Evolutionary conservation across 2,113 vertebrate species (phyloP).

Genomic region (Damaliscus lunatus): DNA sequence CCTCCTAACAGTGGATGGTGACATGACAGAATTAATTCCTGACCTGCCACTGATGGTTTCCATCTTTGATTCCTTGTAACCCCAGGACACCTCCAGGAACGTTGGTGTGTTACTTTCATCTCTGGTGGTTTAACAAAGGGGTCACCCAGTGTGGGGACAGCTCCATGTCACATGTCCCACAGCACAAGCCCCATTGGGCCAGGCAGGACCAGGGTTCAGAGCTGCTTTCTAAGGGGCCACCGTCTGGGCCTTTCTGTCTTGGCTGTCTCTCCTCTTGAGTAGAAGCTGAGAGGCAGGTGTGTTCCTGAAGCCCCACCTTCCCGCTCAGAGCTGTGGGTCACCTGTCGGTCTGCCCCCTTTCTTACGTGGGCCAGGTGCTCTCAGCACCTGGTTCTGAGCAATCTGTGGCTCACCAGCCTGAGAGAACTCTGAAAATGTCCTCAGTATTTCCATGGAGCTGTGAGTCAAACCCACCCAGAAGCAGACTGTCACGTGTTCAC

Average conservation of each 20-base stretch:
- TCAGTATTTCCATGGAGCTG: neutral
- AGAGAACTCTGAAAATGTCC: neutral
- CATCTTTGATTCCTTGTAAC: neutral
- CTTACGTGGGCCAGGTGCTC: neutral
- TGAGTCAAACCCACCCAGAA: fast-evolving
- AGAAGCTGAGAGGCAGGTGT: fast-evolving
- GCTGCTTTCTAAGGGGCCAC: neutral
- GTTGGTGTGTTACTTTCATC: neutral
- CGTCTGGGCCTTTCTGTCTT: neutral
- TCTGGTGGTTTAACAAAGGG: neutral
- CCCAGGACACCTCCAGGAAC: neutral
- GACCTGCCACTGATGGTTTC: fast-evolving
- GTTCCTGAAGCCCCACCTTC: neutral
- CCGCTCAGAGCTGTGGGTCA: neutral
- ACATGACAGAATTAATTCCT: too few species aligned
- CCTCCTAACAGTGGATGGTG: neutral
- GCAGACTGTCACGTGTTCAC: neutral
- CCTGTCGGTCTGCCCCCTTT: neutral
- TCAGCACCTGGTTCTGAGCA: too few species aligned
- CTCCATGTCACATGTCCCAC: fast-evolving
- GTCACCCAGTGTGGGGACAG: fast-evolving
- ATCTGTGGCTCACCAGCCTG: neutral
- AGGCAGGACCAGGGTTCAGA: neutral
- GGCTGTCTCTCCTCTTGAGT: neutral
- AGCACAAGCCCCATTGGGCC: neutral